Percentiles rank a stretch among this genome's conserved stretches.
phyloP scores from a whole-genome alignment of 1,140 invertebrate species.

The Meteorus sp. region DNA sequence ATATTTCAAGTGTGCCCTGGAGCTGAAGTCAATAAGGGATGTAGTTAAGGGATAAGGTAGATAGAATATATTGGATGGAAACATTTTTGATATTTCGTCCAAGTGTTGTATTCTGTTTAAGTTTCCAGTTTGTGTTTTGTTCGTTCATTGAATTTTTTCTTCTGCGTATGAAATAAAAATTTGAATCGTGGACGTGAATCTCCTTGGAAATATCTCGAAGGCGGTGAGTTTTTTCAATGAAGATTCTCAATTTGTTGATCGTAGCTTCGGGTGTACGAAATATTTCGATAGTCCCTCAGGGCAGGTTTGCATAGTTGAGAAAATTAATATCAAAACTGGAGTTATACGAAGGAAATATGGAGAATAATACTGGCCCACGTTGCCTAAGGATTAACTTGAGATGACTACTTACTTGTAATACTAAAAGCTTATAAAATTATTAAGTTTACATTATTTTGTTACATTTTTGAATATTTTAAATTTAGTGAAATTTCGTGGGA shows the following conservation, averaged over 20 bases:
- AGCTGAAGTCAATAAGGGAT: constrained; percentile 37
- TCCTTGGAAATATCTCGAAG: too few relatives aligned
- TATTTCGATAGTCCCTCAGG: background rate
- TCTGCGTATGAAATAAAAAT: too few relatives aligned
- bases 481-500: background rate
- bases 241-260: background rate
- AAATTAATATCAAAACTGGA: constrained; percentile 10
- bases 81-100: too few relatives aligned
- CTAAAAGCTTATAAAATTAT: too few relatives aligned
- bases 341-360: background rate
- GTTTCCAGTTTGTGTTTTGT: too few relatives aligned
- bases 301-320: constrained; percentile 11
- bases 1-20: constrained; percentile 50
- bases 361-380: constrained; percentile 1
- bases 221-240: background rate
- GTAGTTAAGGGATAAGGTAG: background rate
- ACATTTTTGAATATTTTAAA: background rate
- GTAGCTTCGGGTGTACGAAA: background rate
- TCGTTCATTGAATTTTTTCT: too few relatives aligned
- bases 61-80: constrained; percentile 19
- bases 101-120: too few relatives aligned
- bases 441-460: too few relatives aligned
- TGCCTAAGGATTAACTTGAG: background rate
- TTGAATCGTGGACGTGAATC: too few relatives aligned
- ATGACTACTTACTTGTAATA: too few relatives aligned